Base-by-base conservation (phyloP, 2,888 invertebrate genomes). In the Apodemia hepburni region DNA sequence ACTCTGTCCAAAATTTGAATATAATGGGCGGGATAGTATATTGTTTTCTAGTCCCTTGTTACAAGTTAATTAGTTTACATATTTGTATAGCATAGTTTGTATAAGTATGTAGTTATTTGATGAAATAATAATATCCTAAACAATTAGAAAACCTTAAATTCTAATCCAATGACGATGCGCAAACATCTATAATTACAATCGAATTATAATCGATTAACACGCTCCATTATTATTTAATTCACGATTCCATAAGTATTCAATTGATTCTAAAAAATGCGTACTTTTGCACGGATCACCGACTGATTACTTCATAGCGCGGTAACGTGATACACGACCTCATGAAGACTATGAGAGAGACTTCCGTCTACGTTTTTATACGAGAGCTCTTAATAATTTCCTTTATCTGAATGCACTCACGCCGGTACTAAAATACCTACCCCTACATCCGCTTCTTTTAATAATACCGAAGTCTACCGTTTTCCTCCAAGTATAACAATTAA, bases 381-480 rank as follows among this genome's bases (percentile, higher is more conserved):
- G 85, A 79, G 88, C 88, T 85, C 89, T 89, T 88, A 80, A 87
- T 89, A 88, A 90, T 90, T 87, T 91, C 90, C 90, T 91, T 88
- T 87, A 90, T 90, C 82, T 78, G 83, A 81, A 85, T 86, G 85
- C 85, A 82, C 87, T 85, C 84, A 80, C 82, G 85, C 77, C 85
- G 84, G 87, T 87, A 90, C 90, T 87, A 91, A 91, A 91, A 91
- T 91, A 90, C 91, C 82, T 88, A 86, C 86, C 90, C 89, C 83
- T 76, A 79, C 91, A 90, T 91, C 91, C 91, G 91, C 83, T 90
- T 87, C 91, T 90, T 90, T 87, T 89, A 90, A 89, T 90, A 89
- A 85, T 78, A 79, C 85, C 82, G 83, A 82, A 81, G 84, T 86
- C n/a, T n/a, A n/a, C n/a, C n/a, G n/a, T n/a, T n/a, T n/a, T n/a